Conservation (phyloP, 1,140 invertebrate species). For the Drosophila eugracilis region DNA sequence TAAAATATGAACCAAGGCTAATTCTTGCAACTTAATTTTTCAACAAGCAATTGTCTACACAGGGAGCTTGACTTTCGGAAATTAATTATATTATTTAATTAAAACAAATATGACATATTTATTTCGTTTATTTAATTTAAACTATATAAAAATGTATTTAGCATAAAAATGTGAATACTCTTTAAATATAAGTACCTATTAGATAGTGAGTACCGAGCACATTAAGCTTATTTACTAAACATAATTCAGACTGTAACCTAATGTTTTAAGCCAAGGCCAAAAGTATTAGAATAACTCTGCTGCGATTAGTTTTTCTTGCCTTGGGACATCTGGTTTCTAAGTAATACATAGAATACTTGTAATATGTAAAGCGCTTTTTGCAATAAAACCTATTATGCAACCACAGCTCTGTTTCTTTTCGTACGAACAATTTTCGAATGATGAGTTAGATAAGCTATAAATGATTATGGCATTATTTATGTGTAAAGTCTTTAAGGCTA, state of each 20-base stretch:
- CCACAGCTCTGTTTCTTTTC: slow-evolving; percentile 73
- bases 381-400: slow-evolving; percentile 82
- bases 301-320: slow-evolving; percentile 64
- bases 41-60: slow-evolving; percentile 42
- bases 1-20: slow-evolving; percentile 55
- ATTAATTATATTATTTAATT: slow-evolving; percentile 18
- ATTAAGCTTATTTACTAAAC: slow-evolving; percentile 40
- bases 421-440: slow-evolving; percentile 30
- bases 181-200: slow-evolving; percentile 39
- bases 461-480: neutral
- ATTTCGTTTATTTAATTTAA: slow-evolving; percentile 42
- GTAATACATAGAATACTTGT: slow-evolving; percentile 64
- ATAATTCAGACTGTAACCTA: slow-evolving; percentile 60
- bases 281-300: slow-evolving; percentile 39
- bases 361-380: slow-evolving; percentile 85
- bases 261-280: slow-evolving; percentile 62
- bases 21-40: slow-evolving; percentile 71
- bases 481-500: neutral
- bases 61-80: slow-evolving; percentile 12
- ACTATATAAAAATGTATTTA: slow-evolving; percentile 47
- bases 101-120: slow-evolving; percentile 38
- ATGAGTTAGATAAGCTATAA: neutral
- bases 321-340: slow-evolving; percentile 67
- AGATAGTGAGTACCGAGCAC: slow-evolving; percentile 33
- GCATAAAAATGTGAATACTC: slow-evolving; percentile 43